Evolutionary conservation across 1,140 invertebrate genomes (phyloP).

Genomic region (Achroia grisella): DNA sequence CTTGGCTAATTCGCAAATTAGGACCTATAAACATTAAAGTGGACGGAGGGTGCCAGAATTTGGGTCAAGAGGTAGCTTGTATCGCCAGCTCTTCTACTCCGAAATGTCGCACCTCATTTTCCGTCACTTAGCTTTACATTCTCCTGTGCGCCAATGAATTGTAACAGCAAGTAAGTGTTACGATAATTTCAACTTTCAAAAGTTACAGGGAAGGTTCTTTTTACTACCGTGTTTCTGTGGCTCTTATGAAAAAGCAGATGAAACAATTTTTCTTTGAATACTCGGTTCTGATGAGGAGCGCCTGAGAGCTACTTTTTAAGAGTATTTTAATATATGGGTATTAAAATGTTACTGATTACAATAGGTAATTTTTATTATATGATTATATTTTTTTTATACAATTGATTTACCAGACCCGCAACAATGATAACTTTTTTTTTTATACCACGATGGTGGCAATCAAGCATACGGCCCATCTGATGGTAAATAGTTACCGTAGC

Average conservation of each 20-base stretch:
- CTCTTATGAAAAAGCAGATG: constrained; percentile 1
- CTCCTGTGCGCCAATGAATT: not conserved
- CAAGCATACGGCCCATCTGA: too few relatives aligned
- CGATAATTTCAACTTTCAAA: not conserved
- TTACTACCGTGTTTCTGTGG: not conserved
- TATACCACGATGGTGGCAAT: too few relatives aligned
- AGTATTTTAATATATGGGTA: constrained; percentile 30
- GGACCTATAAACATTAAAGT: constrained; percentile 23
- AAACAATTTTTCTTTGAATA: constrained; percentile 21
- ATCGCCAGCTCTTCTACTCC: constrained; percentile 31
- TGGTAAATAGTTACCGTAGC: too few relatives aligned
- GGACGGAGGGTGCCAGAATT: constrained; percentile 30
- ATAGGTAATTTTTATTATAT: too few relatives aligned
- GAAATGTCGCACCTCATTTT: constrained; percentile 54
- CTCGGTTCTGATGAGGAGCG: constrained; percentile 30
- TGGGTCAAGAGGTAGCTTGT: constrained; percentile 46
- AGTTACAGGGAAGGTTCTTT: constrained; percentile 3
- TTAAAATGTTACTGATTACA: constrained; percentile 28
- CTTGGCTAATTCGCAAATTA: constrained; percentile 16
- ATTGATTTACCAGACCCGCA: too few relatives aligned
- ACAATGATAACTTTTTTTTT: too few relatives aligned
- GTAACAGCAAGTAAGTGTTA: not conserved
- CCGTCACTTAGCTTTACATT: constrained; percentile 33
- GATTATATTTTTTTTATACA: too few relatives aligned
- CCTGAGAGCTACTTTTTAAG: constrained; percentile 37